Evolutionary conservation across 2,113 vertebrate genomes (phyloP).

Genomic region (Eulemur macaco): DNA sequence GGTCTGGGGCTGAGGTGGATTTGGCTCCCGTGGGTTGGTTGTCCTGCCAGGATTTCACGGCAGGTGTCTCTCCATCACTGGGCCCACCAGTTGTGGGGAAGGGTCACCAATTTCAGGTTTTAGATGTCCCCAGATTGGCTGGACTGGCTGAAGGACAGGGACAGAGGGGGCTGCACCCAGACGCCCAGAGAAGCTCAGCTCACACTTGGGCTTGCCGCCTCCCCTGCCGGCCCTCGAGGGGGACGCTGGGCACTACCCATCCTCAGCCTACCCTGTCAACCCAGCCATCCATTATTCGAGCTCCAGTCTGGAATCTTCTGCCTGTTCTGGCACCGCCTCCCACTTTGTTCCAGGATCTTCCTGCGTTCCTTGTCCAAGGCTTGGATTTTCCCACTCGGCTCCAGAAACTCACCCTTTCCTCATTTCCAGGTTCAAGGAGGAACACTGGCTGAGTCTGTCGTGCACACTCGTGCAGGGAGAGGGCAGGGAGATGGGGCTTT

Average conservation of each 20-base stretch:
- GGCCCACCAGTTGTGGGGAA: neutral
- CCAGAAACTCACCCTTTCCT: neutral
- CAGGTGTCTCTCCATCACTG: neutral
- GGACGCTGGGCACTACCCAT: neutral
- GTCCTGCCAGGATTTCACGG: neutral
- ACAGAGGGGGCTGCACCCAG: fast-evolving
- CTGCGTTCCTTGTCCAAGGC: neutral
- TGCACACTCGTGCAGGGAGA: fast-evolving
- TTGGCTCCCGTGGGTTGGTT: neutral
- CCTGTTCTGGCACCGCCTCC: neutral
- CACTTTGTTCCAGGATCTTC: neutral
- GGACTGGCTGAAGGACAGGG: neutral
- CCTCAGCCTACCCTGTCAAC: neutral
- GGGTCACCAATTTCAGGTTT: neutral
- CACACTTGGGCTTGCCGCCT: fast-evolving
- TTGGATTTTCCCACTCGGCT: too few species aligned
- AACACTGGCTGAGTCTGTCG: fast-evolving
- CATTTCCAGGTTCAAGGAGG: neutral
- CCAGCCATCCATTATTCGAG: fast-evolving
- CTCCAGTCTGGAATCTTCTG: neutral
- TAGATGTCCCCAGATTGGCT: neutral
- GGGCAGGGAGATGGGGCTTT: too few species aligned
- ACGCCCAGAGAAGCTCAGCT: neutral
- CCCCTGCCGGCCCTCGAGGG: too few species aligned
- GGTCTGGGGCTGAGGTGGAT: neutral